A percentile compares a stretch with the other conserved stretches of the same genome.
Evolutionary conservation across 1,140 invertebrate genomes (phyloP).

Genomic region (Aporrectodea caliginosa): DNA sequence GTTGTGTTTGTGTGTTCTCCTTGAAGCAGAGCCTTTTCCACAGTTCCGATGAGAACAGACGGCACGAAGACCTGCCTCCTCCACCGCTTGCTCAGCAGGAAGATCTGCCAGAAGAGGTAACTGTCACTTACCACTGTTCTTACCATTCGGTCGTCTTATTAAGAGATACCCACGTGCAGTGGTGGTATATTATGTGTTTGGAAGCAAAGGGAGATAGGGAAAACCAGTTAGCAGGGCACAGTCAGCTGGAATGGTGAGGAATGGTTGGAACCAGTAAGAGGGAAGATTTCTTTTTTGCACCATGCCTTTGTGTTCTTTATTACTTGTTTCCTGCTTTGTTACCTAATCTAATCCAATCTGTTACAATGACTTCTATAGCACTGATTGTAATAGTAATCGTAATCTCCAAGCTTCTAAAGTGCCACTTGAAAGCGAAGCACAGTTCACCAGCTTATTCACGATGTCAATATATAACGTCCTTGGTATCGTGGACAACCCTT

Average conservation of each 20-base stretch:
- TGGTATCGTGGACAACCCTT: too few relatives aligned
- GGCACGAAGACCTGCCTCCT: conserved; percentile 25
- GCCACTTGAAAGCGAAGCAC: too few relatives aligned
- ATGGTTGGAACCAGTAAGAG: too few relatives aligned
- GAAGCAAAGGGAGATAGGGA: background rate
- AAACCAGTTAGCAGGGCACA: too few relatives aligned
- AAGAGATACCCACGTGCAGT: background rate
- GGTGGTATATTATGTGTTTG: background rate
- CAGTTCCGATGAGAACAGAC: conserved; percentile 28
- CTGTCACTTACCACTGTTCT: background rate
- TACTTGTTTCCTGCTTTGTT: too few relatives aligned
- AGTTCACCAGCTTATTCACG: too few relatives aligned
- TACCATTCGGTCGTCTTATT: background rate
- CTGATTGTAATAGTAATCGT: too few relatives aligned
- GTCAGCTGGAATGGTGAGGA: too few relatives aligned
- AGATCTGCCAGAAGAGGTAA: conserved; percentile 34
- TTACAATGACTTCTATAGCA: too few relatives aligned
- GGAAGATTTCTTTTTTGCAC: background rate
- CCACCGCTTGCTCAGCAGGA: conserved; percentile 33
- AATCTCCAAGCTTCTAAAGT: too few relatives aligned
- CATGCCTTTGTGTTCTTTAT: background rate
- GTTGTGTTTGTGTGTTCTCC: background rate
- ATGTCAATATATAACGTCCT: too few relatives aligned
- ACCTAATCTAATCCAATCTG: too few relatives aligned
- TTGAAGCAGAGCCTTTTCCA: background rate